Evolutionary conservation across 1,140 invertebrate genomes (phyloP).

Genomic region (Chionoecetes opilio): DNA sequence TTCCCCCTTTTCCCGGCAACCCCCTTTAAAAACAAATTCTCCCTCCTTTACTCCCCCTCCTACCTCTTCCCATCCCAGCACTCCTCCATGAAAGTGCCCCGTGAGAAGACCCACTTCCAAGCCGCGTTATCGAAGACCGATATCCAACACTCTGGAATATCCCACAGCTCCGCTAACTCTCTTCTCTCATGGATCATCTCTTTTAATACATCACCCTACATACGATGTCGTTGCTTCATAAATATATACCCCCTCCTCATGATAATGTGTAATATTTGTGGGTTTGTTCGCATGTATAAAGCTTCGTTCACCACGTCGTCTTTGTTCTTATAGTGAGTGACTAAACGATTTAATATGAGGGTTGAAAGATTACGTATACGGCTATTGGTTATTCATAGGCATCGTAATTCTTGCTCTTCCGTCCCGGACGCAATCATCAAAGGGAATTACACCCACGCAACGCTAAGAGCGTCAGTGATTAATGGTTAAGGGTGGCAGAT

Average conservation of each 20-base stretch:
- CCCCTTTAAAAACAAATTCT: neutral
- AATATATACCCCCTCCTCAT: no score
- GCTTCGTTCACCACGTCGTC: no score
- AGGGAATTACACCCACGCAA: neutral
- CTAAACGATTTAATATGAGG: neutral
- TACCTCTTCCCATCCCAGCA: neutral
- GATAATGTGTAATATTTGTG: no score
- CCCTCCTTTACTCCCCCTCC: neutral
- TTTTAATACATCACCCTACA: neutral
- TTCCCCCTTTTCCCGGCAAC: neutral
- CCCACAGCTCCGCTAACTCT: neutral
- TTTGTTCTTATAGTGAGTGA: no score
- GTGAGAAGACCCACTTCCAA: neutral
- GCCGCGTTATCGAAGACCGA: slow-evolving; percentile 15
- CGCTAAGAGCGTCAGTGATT: neutral
- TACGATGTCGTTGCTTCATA: neutral
- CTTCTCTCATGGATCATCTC: neutral
- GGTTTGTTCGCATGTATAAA: no score
- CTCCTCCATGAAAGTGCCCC: neutral
- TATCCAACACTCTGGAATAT: slow-evolving; percentile 10
- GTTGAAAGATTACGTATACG: neutral
- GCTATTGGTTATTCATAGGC: neutral
- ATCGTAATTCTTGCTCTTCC: neutral
- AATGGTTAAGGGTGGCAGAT: neutral
- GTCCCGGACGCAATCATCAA: neutral